A percentile compares a stretch with the other conserved stretches of the same genome.
Evolutionary conservation across 2,113 vertebrate species (phyloP).

Genomic region (Hypanus sabinus): DNA sequence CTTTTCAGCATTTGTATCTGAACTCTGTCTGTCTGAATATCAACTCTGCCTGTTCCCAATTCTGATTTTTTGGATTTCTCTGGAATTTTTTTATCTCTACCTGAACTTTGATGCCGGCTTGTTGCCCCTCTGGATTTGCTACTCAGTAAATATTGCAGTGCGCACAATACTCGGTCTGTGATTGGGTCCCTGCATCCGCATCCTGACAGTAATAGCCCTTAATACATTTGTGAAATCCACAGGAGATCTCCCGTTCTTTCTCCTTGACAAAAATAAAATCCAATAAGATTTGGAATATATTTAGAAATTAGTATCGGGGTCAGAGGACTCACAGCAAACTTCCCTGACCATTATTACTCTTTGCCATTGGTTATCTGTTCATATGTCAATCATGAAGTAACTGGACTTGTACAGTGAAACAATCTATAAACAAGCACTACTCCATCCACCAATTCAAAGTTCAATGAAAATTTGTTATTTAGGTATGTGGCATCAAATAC

Average conservation of each 20-base stretch:
- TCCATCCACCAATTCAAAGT: neutral
- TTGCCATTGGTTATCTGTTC: neutral
- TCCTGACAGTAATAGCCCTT: neutral
- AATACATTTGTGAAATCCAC: neutral
- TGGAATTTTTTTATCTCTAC: too few species aligned
- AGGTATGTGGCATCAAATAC: too few species aligned
- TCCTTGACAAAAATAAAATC: neutral
- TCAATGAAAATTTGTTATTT: too few species aligned
- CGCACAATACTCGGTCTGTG: too few species aligned
- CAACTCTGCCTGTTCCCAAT: too few species aligned
- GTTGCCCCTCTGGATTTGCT: too few species aligned
- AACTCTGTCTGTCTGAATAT: too few species aligned
- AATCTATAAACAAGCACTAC: neutral
- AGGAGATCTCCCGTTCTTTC: neutral
- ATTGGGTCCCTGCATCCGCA: too few species aligned
- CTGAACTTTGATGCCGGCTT: too few species aligned
- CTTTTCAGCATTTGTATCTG: too few species aligned
- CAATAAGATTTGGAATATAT: neutral
- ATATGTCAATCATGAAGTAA: neutral
- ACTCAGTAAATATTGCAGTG: too few species aligned
- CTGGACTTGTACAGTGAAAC: neutral
- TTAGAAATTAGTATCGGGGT: neutral
- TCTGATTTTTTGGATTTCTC: too few species aligned
- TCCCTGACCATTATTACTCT: neutral
- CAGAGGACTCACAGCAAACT: neutral